Conservation (phyloP, 2,797 vertebrate species). For the Peromyscus attwateri region DNA sequence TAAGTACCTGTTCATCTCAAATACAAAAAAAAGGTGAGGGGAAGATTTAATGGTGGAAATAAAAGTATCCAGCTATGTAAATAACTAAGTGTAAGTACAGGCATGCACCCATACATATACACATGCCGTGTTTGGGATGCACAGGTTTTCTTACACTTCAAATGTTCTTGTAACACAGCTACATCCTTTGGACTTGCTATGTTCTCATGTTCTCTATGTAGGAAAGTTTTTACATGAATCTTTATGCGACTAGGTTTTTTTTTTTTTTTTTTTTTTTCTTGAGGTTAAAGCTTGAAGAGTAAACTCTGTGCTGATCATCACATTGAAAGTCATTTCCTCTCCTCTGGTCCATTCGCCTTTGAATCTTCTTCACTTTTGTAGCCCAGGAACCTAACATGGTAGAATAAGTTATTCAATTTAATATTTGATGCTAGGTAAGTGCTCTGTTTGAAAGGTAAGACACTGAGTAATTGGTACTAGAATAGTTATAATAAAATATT, state of each 20-base stretch:
- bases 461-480: neutral
- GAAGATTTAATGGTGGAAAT: slow-evolving; percentile 9
- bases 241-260: neutral
- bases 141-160: neutral
- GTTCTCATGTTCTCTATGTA: neutral
- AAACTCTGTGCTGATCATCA: neutral
- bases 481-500: neutral
- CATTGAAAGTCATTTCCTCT: neutral
- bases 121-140: neutral
- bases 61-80: neutral
- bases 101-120: rapidly evolving
- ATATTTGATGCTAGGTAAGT: neutral
- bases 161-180: neutral
- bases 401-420: neutral
- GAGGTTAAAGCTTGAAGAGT: neutral
- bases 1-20: slow-evolving; percentile 65
- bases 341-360: neutral
- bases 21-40: neutral
- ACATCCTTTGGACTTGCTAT: neutral
- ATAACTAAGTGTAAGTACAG: neutral
- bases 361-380: neutral
- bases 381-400: neutral
- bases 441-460: neutral
- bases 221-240: neutral
- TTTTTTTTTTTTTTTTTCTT: neutral